Base-by-base conservation (phyloP, 1,140 invertebrate species). In the Mycetomoellerius zeteki region DNA sequence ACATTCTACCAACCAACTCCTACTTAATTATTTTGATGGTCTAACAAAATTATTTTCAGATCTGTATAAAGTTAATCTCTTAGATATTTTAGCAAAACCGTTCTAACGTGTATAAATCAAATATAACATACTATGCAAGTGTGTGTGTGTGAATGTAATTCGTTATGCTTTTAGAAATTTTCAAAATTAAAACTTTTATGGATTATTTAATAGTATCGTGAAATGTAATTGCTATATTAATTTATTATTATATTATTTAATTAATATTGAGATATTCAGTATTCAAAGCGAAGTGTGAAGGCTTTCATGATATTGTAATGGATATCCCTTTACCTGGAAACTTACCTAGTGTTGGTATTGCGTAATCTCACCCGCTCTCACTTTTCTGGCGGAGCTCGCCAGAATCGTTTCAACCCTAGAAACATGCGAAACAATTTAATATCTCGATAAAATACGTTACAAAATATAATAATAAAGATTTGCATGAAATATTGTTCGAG, bases 271-370 rank as follows among this genome's bases (percentile, higher is more conserved):
- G 3, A 60, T 76, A 76, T 8, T 43, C 12, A 24, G 8, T 37
- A 76, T 76, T 37, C 1, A 76, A 58, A 43, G 5, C 27, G 21
- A 76, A 7, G 1, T 60, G 0, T 14, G 3, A 43, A 64, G 27
- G 54, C 12, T 56, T 75, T 5, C 1, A 10, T 60, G 16, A 60
- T 60, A 24, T 62, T 77, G 7, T 37, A 76, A 12, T 43, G 33
- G 21, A 43, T 21, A 77, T 62, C 58, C 3, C 24, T 37, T 12
- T 81, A 69, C 64, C 64, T 80, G 30, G 27, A 69, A 80, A 69
- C 8, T 62, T 37, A 43, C 10, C 8, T 43, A 10, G 33, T 24
- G 7, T 14, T 52, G 27, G 8, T 80, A 69, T 54, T 71, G 64
- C 50, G 47, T 69, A 71, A 81, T 56, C 30, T 67, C 30, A 12